phyloP scores from a whole-genome alignment of 2,797 vertebrate genomes.

The Carcharodon carcharias region DNA sequence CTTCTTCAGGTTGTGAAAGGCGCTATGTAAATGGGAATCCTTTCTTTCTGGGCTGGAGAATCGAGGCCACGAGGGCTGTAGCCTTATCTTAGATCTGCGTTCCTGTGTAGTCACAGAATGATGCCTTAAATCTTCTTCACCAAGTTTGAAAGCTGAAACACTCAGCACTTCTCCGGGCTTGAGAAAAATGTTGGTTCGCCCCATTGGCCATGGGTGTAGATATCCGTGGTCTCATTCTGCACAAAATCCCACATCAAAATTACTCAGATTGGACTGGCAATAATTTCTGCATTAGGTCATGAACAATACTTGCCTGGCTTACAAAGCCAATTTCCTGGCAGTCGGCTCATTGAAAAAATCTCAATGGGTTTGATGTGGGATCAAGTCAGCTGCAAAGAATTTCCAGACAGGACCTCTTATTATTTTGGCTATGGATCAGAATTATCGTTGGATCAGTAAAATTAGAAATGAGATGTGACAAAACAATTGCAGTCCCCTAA shows the following conservation, averaged over 20 bases:
- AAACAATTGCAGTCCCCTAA: background rate
- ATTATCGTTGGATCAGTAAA: background rate
- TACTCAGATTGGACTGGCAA: background rate
- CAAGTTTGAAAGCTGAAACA: background rate
- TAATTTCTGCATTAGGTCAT: slow-evolving; percentile 4
- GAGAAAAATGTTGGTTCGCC: background rate
- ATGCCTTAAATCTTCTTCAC: background rate
- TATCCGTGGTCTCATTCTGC: background rate
- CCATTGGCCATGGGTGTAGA: background rate
- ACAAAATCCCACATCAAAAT: background rate
- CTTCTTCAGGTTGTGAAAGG: background rate
- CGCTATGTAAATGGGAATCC: background rate
- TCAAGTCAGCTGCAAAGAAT: background rate
- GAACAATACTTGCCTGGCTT: background rate
- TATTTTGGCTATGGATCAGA: background rate
- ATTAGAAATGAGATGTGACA: background rate
- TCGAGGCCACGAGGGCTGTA: background rate
- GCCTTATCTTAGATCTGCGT: background rate
- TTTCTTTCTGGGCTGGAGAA: background rate
- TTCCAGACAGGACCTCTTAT: background rate
- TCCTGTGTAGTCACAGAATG: background rate
- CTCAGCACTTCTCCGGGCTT: background rate
- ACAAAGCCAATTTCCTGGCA: background rate
- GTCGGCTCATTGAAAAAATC: background rate
- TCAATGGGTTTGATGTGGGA: background rate